Base-by-base conservation (phyloP, 2,797 vertebrate species). In the Poecilia wingei region DNA sequence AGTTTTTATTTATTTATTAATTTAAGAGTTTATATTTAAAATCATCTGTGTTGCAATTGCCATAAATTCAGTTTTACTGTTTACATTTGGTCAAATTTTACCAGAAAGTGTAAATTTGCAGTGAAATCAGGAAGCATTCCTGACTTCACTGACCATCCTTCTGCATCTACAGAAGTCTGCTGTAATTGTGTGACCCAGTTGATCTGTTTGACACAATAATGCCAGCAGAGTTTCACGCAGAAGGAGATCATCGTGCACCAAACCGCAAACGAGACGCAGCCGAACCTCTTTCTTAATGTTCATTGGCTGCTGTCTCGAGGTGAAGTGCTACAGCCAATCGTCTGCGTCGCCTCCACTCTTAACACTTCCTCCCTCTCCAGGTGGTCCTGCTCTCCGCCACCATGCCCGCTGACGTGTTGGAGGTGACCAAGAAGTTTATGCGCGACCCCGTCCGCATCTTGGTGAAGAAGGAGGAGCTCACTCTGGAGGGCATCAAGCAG, bases 391-490 rank as follows among this genome's bases (percentile, higher is more conserved):
- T 99, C 28, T 99, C 98, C 20, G 98, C 98, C 80, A 99, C 98
- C 20, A 99, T 99, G 98, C 98, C 98, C 72, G 97, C 97, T 68
- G 98, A 99, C 91, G 98, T 99, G 83, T 92, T 99, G 95, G 98
- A 99, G 90, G 98, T 99, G 90, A 99, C 98, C 76, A 99, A 99
- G 93, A 99, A 99, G 88, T 99, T 99, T 84, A 99, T 99, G 98
- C 95, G 98, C 80, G 98, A 99, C 70, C 98, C 98, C n/a, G 96
- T 99, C 90, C 97, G 97, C 87, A 99, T 99, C 87, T 85, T 99
- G 91, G 98, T 99, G 90, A 99, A 99, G 90, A 99, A 99, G 82
- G 98, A 99, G 90, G 98, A 99, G 92, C 96, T 99, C 88, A 99
- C 98, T 88, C 96, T 99, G 22, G 98, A 99, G 97, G 98, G 98